These are phyloP conservation scores for Drosophila kurseongensis DNA, from an alignment of 1,140 invertebrate genomes.

Conservation along the genomic window DNA sequence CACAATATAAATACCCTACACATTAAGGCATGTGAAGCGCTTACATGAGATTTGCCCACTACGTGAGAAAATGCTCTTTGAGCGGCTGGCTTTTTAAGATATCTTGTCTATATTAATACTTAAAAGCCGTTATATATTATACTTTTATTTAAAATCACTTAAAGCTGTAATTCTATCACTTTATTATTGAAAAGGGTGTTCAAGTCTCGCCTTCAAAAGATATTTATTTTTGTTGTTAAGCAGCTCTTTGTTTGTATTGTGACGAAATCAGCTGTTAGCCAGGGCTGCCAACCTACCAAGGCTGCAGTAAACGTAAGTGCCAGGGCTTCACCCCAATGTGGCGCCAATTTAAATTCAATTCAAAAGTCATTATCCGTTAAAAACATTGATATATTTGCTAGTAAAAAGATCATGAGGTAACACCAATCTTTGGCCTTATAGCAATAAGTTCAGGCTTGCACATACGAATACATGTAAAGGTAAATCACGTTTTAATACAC, in stretches of 20 bases:
- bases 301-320: background rate
- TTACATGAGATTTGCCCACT: background rate
- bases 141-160: no score
- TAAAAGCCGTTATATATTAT: accelerated
- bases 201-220: background rate
- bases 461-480: slow-evolving; percentile 37
- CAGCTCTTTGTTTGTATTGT: slow-evolving; percentile 40
- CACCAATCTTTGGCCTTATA: slow-evolving; percentile 71
- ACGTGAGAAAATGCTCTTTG: background rate
- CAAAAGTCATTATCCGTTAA: slow-evolving; percentile 8
- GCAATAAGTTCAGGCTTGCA: slow-evolving; percentile 26
- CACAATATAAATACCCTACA: slow-evolving; percentile 20
- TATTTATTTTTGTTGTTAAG: slow-evolving; percentile 10
- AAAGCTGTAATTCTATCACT: accelerated
- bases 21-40: background rate
- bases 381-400: slow-evolving; percentile 52
- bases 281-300: slow-evolving; percentile 7
- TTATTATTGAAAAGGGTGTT: background rate
- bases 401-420: slow-evolving; percentile 37
- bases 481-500: slow-evolving; percentile 76
- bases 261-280: slow-evolving; percentile 25
- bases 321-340: background rate
- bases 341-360: slow-evolving; percentile 16
- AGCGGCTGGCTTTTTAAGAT: background rate
- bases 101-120: accelerated